Conservation (phyloP, 2,113 vertebrate species). For the Charina bottae region DNA sequence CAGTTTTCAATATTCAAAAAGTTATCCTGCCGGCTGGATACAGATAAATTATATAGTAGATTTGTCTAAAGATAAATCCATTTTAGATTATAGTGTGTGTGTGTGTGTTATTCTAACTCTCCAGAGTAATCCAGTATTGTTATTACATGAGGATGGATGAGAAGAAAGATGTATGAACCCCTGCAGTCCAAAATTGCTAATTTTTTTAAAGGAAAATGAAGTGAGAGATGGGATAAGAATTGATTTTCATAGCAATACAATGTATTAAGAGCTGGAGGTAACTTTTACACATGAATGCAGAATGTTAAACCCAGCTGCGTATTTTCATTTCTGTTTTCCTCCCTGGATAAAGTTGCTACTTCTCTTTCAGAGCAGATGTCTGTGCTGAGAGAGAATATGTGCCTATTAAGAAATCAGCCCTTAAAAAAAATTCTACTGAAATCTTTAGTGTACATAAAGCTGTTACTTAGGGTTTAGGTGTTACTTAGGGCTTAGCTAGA, state of each 20-base stretch:
- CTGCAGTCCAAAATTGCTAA: not conserved
- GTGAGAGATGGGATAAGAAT: not conserved
- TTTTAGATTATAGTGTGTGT: not conserved
- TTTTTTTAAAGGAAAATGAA: not conserved
- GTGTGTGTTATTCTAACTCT: not conserved
- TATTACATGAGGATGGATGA: not conserved
- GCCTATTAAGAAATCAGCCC: not conserved
- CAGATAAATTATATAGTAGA: not conserved
- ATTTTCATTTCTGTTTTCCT: not conserved
- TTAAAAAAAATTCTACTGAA: not conserved
- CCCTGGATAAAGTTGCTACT: not conserved
- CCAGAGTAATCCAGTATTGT: not conserved
- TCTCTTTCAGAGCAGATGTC: not conserved
- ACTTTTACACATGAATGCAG: not conserved
- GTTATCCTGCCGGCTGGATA: not conserved
- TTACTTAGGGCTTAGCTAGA: not conserved
- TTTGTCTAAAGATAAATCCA: not conserved
- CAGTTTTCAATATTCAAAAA: not conserved
- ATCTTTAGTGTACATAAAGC: not conserved
- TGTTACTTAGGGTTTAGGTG: not conserved
- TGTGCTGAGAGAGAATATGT: not conserved
- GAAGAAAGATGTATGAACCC: not conserved
- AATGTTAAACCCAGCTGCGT: not conserved
- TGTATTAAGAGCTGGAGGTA: not conserved
- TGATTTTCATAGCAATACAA: not conserved